Evolutionary conservation across 2,797 vertebrate genomes (phyloP), one percentile per base, ranked within the genome.

Genomic region (Urosaurus nigricauda): DNA sequence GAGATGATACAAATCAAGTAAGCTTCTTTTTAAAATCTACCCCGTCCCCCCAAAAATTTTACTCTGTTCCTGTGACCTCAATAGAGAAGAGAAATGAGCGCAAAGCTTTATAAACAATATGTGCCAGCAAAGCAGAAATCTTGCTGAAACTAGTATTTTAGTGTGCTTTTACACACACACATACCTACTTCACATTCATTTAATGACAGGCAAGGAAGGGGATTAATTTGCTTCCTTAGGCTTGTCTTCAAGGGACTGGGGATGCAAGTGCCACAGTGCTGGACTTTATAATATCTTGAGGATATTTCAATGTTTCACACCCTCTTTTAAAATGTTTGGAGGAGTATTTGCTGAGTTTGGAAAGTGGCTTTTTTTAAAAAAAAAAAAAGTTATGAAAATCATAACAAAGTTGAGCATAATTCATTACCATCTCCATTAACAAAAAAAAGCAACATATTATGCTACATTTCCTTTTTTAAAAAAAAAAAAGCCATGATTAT

Each of bases 71-170:
- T 65, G 32, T 94, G 92, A 94, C 93, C 90, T 94, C 93, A 92
- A 92, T 93, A 92, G 79, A 84, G 58, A 88, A 92, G 88, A 93
- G 17, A 91, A 94, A 91, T 87, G 29, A 93, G 88, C 71, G 8
- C 40, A 90, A 87, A 92, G 60, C 73, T 94, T 83, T 78, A 86
- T 65, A 88, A 93, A 90, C n/a, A 81, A 24, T 35, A 93, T 60
- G 3, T 90, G 88, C 92, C 91, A 92, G 84, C 92, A 91, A 94
- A 94, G 92, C 92, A 94, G 65, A 94, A 95, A 89, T 37, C 74
- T 73, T 91, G 81, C 70, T 90, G 83, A 80, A 81, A 89, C 73
- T 88, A 85, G 51, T 92, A 86, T 60, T 11, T 2, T 74, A 58
- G 21, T 37, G 21, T 35, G 68, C 11, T 5, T 77, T 37, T 47